Conservation (phyloP, 2,113 vertebrate species). For the Planiliza haematocheilus region DNA sequence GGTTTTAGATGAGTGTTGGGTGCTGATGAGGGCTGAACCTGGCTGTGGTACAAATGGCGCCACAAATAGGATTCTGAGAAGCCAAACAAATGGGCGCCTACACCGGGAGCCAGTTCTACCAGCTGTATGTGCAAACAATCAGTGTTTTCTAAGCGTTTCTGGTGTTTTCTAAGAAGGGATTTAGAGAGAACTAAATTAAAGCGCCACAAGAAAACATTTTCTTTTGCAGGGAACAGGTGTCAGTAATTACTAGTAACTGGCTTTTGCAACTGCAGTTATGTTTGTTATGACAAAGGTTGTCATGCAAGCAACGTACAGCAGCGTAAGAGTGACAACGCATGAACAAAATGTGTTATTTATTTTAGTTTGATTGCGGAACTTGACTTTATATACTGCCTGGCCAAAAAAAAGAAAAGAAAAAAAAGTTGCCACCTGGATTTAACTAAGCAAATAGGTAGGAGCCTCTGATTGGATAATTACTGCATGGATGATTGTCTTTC, state of each 20-base stretch:
- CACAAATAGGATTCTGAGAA: neutral
- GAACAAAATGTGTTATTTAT: too few species aligned
- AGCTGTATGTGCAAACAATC: neutral
- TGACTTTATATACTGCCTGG: too few species aligned
- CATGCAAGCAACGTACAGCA: neutral
- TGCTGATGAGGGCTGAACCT: constrained; percentile 18
- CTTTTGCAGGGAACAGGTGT: neutral
- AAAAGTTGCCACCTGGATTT: too few species aligned
- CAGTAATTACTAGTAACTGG: neutral
- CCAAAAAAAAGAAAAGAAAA: too few species aligned
- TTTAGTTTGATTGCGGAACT: too few species aligned
- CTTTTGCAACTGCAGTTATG: too few species aligned
- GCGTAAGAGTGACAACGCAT: too few species aligned
- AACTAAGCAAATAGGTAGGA: too few species aligned
- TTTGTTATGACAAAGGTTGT: too few species aligned
- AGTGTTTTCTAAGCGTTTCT: neutral
- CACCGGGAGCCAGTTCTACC: neutral
- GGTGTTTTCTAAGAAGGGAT: neutral
- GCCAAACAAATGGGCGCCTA: constrained; percentile 12
- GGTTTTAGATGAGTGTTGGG: neutral
- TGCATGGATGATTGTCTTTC: too few species aligned
- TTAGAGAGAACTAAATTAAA: too few species aligned
- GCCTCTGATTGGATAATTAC: too few species aligned
- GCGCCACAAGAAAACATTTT: neutral
- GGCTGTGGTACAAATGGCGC: constrained; percentile 20